Evolutionary conservation across 64 coral and sea anemone genomes (phyloP), one percentile per base, ranked within the genome.

Genomic region (Astreopora myriophthalma): DNA sequence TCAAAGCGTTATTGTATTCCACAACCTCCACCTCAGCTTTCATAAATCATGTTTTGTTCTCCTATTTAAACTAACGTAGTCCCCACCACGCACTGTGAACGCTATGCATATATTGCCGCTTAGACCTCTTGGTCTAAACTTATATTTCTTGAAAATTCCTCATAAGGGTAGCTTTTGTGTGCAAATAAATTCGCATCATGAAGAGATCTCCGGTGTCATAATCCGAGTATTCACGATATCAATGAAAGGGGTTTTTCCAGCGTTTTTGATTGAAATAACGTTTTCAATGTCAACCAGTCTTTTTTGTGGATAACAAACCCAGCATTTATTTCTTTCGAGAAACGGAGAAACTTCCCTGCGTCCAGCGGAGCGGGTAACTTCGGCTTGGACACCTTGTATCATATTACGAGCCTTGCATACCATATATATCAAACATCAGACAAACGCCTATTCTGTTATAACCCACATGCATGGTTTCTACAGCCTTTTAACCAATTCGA

Each of bases 1-100:
- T 83, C 52, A 83, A 83, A 61, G 79, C 31, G 14, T 83, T 64
- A 83, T 83, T 83, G 79, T 83, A 61, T 83, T 64, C 79, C 61
- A 55, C 8, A 29, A 1, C 1, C 17, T 24, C 31, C 29, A 82
- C 23, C 20, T 11, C 6, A 60, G 19, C 44, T 58, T 57, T 32
- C 14, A 34, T 19, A n/a, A 75, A 51, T 30, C 11, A 16, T 16
- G 6, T 8, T 60, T 34, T 34, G n/a, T n/a, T n/a, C 31, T 16
- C 51, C 2, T 60, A 34, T 32, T 27, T 57, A 5, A 46, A 46
- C 42, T 46, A 6, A 11, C 11, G 5, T 46, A n/a, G n/a, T n/a
- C n/a, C n/a, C n/a, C n/a, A n/a, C n/a, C n/a, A n/a, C n/a, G n/a
- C n/a, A n/a, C n/a, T n/a, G n/a, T n/a, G n/a, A n/a, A n/a, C n/a